Evolutionary conservation across 2,113 vertebrate genomes (phyloP).

Genomic region (Elephantulus edwardii): DNA sequence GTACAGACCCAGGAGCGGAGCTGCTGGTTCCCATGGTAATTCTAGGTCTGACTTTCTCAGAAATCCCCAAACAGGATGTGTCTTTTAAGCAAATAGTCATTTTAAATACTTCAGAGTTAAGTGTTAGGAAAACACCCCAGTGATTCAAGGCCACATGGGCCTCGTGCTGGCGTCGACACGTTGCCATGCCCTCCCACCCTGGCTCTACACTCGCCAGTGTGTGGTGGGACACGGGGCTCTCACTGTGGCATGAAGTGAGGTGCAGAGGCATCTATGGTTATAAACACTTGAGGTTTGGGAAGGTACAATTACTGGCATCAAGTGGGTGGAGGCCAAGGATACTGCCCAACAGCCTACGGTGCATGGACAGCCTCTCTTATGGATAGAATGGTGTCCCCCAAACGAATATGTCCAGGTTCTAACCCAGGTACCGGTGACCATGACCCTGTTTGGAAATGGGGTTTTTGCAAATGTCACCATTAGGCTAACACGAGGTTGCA

Average conservation of each 20-base stretch:
- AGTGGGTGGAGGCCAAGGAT: neutral
- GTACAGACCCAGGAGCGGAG: neutral
- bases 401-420: neutral
- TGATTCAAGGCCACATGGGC: rapidly evolving
- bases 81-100: neutral
- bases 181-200: neutral
- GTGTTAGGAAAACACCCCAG: neutral
- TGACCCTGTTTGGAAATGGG: neutral
- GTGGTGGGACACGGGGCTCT: neutral
- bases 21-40: neutral
- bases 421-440: neutral
- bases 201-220: neutral
- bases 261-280: neutral
- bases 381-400: neutral
- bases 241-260: neutral
- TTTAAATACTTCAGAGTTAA: neutral
- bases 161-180: neutral
- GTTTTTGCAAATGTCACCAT: neutral
- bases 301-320: neutral
- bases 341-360: neutral
- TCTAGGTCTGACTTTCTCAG: neutral
- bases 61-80: neutral
- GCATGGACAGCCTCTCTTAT: neutral
- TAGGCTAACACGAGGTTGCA: neutral
- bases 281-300: neutral